These are phyloP conservation scores for Alexandromys fortis DNA, from an alignment of 2,113 vertebrate genomes.

Conservation along the genomic window DNA sequence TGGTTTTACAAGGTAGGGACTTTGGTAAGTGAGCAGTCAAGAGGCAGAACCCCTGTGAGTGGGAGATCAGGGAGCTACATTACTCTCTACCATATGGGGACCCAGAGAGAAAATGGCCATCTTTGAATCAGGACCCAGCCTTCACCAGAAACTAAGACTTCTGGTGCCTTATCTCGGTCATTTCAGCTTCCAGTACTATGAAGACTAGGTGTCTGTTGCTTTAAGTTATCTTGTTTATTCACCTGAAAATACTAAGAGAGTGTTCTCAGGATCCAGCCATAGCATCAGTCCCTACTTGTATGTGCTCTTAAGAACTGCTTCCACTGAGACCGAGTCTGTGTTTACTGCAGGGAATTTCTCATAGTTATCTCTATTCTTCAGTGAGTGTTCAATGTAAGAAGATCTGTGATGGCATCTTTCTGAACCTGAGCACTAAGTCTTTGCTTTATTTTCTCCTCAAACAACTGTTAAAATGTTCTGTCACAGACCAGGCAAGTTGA, in stretches of 20 bases:
- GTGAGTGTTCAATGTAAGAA: neutral
- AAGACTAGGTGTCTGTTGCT: neutral
- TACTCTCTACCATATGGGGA: neutral
- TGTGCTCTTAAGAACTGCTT: neutral
- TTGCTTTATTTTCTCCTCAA: slow-evolving; percentile 7
- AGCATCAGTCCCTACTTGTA: neutral
- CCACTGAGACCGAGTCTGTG: neutral
- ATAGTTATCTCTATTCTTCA: neutral
- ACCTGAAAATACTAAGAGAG: neutral
- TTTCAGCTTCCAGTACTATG: neutral
- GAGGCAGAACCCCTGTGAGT: neutral
- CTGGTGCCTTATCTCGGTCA: neutral
- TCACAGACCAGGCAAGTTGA: neutral
- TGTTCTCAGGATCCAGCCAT: neutral
- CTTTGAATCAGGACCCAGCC: neutral
- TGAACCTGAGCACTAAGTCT: neutral
- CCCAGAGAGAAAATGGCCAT: accelerated
- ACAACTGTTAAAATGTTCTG: neutral
- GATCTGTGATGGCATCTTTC: neutral
- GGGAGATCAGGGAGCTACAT: neutral
- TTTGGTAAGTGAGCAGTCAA: neutral
- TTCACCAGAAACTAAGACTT: neutral
- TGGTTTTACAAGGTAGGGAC: neutral
- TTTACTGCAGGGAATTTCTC: neutral
- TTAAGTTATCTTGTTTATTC: neutral